These are phyloP conservation scores for Glomeris maerens DNA, from an alignment of 1,140 invertebrate species.

Conservation along the genomic window DNA sequence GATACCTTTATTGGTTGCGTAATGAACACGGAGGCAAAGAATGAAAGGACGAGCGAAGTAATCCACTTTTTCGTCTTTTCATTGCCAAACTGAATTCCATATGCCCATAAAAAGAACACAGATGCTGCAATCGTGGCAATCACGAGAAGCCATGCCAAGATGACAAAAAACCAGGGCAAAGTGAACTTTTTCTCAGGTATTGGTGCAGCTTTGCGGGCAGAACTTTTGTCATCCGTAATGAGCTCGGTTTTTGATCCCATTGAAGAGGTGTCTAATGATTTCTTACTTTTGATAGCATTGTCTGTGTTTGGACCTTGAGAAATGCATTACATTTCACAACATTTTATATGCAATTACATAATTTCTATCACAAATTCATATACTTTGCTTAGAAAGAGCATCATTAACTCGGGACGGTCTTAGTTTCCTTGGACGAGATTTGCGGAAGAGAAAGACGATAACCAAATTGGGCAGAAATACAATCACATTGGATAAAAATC, in stretches of 20 bases:
- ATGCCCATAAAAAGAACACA: conserved; percentile 38
- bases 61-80: conserved; percentile 42
- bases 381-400: conserved; percentile 6
- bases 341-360: neutral
- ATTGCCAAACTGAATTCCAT: conserved; percentile 40
- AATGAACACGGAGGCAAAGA: conserved; percentile 39
- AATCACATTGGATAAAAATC: conserved; percentile 30
- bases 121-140: conserved; percentile 31
- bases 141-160: conserved; percentile 37
- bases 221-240: too few relatives aligned
- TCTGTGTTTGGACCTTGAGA: neutral
- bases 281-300: neutral
- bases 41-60: conserved; percentile 38
- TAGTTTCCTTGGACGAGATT: conserved; percentile 17
- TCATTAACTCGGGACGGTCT: conserved; percentile 18
- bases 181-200: conserved; percentile 20
- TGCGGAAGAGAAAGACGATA: conserved; percentile 30
- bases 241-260: too few relatives aligned
- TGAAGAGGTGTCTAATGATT: neutral
- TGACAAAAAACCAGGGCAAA: conserved; percentile 37
- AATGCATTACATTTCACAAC: neutral
- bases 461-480: conserved; percentile 41
- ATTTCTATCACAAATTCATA: conserved; percentile 1
- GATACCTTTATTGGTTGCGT: conserved; percentile 41
- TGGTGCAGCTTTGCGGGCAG: too few relatives aligned